Evolutionary conservation across 92 coral and sea anemone genomes (phyloP), one percentile per base, ranked within the genome.

Genomic region (Isaurus tuberculatus): DNA sequence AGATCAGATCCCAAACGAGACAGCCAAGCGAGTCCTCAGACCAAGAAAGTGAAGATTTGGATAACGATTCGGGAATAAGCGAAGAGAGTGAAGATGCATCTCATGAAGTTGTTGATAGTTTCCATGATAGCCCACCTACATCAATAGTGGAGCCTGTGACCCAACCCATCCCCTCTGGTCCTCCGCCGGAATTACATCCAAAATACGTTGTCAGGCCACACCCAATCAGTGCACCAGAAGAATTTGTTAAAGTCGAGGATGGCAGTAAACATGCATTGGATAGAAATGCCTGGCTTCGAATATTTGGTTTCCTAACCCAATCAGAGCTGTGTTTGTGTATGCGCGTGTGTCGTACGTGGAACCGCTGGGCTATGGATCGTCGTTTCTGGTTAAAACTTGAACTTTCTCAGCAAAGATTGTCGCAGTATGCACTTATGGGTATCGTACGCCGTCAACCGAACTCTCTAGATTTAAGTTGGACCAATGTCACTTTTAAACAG

Each of bases 291-390:
- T 97, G 99, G 99, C 80, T 97, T 9, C 49, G 82, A 16, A 93
- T 97, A 34, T 97, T 97, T 44, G 83, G 92, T 70, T 87, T 83
- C 65, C 84, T 97, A 20, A 84, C 90, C 44, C 91, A 90, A 28
- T 73, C 77, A 8, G 95, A 97, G 69, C 90, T 94, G 55, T 97
- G 94, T 70, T 51, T 88, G 91, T 97, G 99, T 83, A 97, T 97
- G 99, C 93, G 97, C 72, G 99, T 94, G 51, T 97, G 98, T 65
- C 97, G 92, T 83, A 97, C 99, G 55, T 97, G 98, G 98, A 97
- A 97, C 87, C 96, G 99, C 79, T 97, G 99, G 99, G 91, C 94
- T 27, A 90, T 97, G 93, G 93, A 97, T 80, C 91, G 84, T 32
- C 88, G 85, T 27, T 92, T 94, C 77, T 97, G 99, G 99, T 83